A percentile compares a stretch with the other conserved stretches of the same genome.
phyloP scores from a whole-genome alignment of 2,797 vertebrate species.

The Tolypeutes matacus region DNA sequence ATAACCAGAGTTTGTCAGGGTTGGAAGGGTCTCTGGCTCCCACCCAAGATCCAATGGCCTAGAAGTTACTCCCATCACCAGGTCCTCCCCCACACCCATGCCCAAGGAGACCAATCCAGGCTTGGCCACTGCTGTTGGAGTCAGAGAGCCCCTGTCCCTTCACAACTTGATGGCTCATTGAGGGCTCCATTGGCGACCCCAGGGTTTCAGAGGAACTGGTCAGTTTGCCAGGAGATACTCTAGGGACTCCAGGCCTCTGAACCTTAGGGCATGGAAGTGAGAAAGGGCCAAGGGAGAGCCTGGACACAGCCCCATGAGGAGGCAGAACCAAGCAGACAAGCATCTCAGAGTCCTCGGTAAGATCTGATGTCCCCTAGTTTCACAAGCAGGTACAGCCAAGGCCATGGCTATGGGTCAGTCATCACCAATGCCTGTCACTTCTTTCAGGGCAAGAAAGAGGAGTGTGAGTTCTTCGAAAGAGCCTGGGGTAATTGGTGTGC shows the following conservation, averaged over 20 bases:
- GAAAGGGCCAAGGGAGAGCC: not conserved
- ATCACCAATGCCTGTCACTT: not conserved
- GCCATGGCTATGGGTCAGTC: not conserved
- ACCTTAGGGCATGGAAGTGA: not conserved
- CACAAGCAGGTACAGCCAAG: not conserved
- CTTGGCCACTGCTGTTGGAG: not conserved
- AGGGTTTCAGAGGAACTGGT: not conserved
- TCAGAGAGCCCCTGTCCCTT: not conserved
- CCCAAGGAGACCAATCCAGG: not conserved
- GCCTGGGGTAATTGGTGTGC: slow-evolving; percentile 63
- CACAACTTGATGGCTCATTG: not conserved
- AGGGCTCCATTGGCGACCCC: rapidly evolving
- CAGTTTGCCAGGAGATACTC: not conserved
- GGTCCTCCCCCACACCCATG: not conserved
- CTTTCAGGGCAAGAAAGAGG: not conserved
- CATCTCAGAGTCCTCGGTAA: not conserved
- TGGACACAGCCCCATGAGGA: rapidly evolving
- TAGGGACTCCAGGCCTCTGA: rapidly evolving
- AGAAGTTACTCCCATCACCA: not conserved
- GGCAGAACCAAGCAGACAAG: rapidly evolving
- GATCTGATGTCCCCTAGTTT: not conserved
- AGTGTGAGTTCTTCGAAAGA: slow-evolving; percentile 71
- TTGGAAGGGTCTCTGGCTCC: not conserved
- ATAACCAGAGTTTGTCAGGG: not conserved
- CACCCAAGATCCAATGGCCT: not conserved